Evolutionary conservation across 2,888 invertebrate species (phyloP), one percentile per base, ranked within the genome.

Genomic region (Tineola bisselliella): DNA sequence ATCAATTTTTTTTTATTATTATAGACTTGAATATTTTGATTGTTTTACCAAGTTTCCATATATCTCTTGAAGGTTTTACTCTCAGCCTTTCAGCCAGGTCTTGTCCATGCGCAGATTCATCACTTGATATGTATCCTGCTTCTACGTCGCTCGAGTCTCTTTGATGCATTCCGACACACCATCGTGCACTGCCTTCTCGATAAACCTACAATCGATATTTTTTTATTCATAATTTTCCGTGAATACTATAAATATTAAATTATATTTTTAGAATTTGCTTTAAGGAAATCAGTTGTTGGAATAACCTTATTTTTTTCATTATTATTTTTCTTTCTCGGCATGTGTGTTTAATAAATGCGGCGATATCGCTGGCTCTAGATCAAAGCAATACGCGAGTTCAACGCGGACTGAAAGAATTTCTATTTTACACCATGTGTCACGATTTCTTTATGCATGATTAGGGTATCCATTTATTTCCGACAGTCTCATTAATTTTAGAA

Each of bases 111-210:
- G 76, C 83, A 0, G 86, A 86, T 67, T 89, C 89, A 68, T 90
- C 90, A 65, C 89, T 90, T 61, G 89, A 89, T 62, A 88, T 88
- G 68, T 84, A 87, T 2, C 75, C 80, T 0, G 75, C 80, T 64
- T 86, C 87, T 62, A 73, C 43, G 62, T 84, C 84, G 61, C 84
- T 83, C 4, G 80, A 77, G 62, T 83, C 84, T 63, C 81, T 69
- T 64, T 83, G 76, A 66, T 74, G 76, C 75, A 86, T 83, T 38
- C 76, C 81, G 44, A 75, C 77, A 65, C 71, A 77, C 87, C 87
- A 87, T 78, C 79, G 70, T 62, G 77, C 70, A 65, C 79, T 80
- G 61, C 74, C 81, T 62, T 83, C 79, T 44, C 76, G 70, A 68
- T 71, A 78, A 62, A 76, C 74, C 86, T 86, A 64, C 25, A n/a